phyloP scores from a whole-genome alignment of 2,113 vertebrate species.

The Parus major region DNA sequence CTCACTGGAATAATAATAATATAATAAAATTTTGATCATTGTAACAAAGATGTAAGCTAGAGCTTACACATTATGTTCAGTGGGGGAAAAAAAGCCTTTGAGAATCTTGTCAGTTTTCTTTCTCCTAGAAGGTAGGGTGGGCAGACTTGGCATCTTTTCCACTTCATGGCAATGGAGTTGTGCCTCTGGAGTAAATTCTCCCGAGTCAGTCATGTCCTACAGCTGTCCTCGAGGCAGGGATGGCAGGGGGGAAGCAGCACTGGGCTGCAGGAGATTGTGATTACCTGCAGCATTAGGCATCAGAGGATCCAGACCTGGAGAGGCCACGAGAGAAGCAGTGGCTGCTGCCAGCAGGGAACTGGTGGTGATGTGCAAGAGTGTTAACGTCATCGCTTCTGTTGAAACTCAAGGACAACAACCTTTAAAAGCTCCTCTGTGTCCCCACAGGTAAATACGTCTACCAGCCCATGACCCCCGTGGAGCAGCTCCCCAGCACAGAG shows the following conservation, averaged over 20 bases:
- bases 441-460: conserved; percentile 93
- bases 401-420: background rate
- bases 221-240: background rate
- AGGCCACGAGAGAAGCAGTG: background rate
- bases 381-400: rapidly evolving
- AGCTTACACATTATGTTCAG: background rate
- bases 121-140: background rate
- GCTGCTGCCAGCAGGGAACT: background rate
- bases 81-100: background rate
- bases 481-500: conserved; percentile 90
- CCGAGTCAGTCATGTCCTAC: background rate
- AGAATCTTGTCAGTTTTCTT: background rate
- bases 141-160: background rate
- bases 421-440: background rate
- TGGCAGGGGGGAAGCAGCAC: background rate
- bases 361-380: rapidly evolving
- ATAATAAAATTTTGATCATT: background rate
- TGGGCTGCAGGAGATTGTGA: background rate
- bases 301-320: background rate
- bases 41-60: background rate
- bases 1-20: background rate
- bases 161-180: background rate
- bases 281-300: background rate
- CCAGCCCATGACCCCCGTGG: conserved; percentile 96
- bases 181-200: background rate